Percentiles rank a stretch among this genome's conserved stretches.
Conservation (phyloP, 2,797 vertebrate species). For the Sibirionetta formosa region DNA sequence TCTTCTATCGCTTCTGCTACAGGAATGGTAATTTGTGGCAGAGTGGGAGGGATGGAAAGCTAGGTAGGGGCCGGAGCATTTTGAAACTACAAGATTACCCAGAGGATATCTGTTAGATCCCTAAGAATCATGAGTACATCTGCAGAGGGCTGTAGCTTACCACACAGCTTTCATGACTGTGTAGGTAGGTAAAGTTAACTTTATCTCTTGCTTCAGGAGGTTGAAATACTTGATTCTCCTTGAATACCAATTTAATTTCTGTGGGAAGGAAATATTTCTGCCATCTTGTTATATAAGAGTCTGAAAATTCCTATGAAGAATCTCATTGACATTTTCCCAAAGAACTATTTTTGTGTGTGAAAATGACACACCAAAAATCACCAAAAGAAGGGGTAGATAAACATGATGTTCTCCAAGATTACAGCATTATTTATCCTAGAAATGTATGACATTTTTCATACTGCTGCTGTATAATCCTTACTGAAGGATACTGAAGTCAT, state of each 20-base stretch:
- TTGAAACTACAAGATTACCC: neutral
- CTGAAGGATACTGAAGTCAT: neutral
- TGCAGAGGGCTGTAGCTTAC: neutral
- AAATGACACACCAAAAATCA: neutral
- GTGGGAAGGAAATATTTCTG: constrained; percentile 20
- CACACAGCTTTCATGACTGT: neutral
- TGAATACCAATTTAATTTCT: constrained; percentile 32
- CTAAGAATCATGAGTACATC: neutral
- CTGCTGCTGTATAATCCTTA: neutral
- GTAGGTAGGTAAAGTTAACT: neutral
- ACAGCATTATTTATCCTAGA: neutral
- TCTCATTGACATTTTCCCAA: neutral
- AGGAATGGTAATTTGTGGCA: neutral
- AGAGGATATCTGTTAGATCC: neutral
- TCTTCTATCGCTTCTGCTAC: neutral
- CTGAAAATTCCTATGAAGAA: constrained; percentile 25
- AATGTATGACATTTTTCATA: neutral
- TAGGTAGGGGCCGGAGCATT: neutral
- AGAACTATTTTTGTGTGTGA: neutral
- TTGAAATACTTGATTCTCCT: neutral
- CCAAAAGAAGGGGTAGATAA: constrained; percentile 11
- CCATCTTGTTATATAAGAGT: constrained; percentile 32
- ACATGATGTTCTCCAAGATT: neutral
- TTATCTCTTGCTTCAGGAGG: neutral
- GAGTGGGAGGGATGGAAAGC: neutral